Percentiles rank a stretch among this genome's conserved stretches.
phyloP scores from a whole-genome alignment of 2,797 vertebrate species.

The Holocentrus rufus region DNA sequence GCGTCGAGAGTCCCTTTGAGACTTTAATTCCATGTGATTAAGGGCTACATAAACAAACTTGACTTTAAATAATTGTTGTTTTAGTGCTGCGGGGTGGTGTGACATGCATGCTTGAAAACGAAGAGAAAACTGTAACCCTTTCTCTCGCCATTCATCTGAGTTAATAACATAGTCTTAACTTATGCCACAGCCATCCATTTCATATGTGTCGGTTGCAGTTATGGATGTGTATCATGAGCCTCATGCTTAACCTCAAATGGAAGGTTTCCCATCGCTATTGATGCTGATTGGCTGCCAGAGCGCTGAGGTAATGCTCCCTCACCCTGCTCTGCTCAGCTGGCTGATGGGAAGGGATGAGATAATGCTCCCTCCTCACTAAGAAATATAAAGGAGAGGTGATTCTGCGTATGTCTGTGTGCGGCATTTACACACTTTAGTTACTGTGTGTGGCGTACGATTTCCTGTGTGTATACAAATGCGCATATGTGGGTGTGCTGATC shows the following conservation, averaged over 20 bases:
- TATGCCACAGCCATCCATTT: not conserved
- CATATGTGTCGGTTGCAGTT: constrained; percentile 24
- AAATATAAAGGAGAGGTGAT: constrained; percentile 36
- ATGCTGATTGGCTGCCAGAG: constrained; percentile 50
- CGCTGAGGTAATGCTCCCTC: constrained; percentile 57
- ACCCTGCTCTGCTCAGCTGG: constrained; percentile 43
- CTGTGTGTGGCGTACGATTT: not conserved
- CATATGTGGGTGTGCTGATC: constrained; percentile 21
- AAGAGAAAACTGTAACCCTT: constrained; percentile 11
- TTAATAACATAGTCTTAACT: not conserved
- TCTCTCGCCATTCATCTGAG: not conserved
- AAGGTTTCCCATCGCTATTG: constrained; percentile 35
- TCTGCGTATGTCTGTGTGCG: constrained; percentile 26
- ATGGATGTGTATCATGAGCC: constrained; percentile 32
- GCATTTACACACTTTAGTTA: constrained; percentile 23
- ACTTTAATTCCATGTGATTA: constrained; percentile 17
- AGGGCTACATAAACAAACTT: constrained; percentile 4
- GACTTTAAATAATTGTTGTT: constrained; percentile 17
- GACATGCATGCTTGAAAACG: constrained; percentile 4
- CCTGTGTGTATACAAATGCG: not conserved
- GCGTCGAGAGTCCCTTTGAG: constrained; percentile 14
- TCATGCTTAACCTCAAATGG: constrained; percentile 9
- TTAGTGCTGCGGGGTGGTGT: not conserved
- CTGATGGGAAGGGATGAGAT: constrained; percentile 55
- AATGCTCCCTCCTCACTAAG: constrained; percentile 42